phyloP scores from a whole-genome alignment of 2,888 invertebrate species.

The Pandemis heparana region DNA sequence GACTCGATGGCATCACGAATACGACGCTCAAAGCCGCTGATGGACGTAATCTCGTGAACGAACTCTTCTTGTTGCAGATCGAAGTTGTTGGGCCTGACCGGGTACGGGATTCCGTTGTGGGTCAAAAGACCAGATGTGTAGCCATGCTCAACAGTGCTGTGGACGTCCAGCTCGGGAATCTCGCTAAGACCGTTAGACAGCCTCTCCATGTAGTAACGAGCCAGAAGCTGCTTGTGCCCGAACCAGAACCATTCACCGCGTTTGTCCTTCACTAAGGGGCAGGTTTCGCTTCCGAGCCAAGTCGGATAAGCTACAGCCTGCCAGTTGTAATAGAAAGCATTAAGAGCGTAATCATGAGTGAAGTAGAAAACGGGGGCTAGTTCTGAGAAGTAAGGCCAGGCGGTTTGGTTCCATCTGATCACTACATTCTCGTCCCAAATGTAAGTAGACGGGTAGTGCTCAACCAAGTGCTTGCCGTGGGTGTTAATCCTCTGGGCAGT shows the following conservation, averaged over 20 bases:
- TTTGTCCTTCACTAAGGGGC: conserved; percentile 81
- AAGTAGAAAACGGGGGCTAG: conserved; percentile 88
- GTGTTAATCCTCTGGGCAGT: conserved; percentile 87
- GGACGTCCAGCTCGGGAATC: conserved; percentile 85
- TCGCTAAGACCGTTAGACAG: conserved; percentile 89
- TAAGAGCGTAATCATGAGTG: conserved; percentile 90
- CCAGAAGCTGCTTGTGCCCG: conserved; percentile 88
- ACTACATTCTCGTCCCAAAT: conserved; percentile 79
- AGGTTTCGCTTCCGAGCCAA: conserved; percentile 86
- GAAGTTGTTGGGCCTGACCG: conserved; percentile 86
- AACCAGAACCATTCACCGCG: conserved; percentile 89
- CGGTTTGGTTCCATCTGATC: conserved; percentile 88
- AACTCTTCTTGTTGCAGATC: conserved; percentile 78
- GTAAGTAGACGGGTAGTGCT: conserved; percentile 65
- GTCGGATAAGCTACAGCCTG: conserved; percentile 87
- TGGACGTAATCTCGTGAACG: conserved; percentile 71
- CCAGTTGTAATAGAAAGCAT: conserved; percentile 87
- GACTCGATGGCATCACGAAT: conserved; percentile 86
- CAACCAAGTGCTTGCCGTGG: conserved; percentile 63
- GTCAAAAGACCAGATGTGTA: conserved; percentile 87
- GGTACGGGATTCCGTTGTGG: conserved; percentile 88
- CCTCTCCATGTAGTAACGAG: conserved; percentile 91
- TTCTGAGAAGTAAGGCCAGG: conserved; percentile 82
- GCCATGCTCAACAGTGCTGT: conserved; percentile 83
- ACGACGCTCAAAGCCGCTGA: conserved; percentile 84